These are phyloP conservation scores for Drosophila insularis DNA, from an alignment of 1,140 invertebrate species.

Conservation along the genomic window DNA sequence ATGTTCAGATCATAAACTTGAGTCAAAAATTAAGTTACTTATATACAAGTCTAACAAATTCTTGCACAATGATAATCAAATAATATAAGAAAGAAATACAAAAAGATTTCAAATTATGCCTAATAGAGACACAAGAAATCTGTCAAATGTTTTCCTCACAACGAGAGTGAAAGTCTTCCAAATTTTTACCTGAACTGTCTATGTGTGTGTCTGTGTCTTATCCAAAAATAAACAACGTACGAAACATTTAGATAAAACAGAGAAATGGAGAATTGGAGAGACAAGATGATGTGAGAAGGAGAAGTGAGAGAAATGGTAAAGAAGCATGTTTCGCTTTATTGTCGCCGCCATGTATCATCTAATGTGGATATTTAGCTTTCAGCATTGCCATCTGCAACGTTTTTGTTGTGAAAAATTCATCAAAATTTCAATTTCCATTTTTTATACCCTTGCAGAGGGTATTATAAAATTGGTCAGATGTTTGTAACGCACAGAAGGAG, in stretches of 20 bases:
- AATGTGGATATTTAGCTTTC: slow-evolving; percentile 64
- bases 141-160: slow-evolving; percentile 38
- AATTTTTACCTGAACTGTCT: slow-evolving; percentile 54
- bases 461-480: too few relatives aligned
- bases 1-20: slow-evolving; percentile 63
- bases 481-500: too few relatives aligned
- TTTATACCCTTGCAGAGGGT: too few relatives aligned
- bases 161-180: slow-evolving; percentile 65
- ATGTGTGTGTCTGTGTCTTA: slow-evolving; percentile 13
- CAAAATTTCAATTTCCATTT: slow-evolving; percentile 20
- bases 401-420: slow-evolving; percentile 27
- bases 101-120: background rate
- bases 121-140: slow-evolving; percentile 60
- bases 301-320: slow-evolving; percentile 12
- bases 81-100: background rate
- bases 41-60: slow-evolving; percentile 15
- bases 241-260: slow-evolving; percentile 40
- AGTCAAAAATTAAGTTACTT: slow-evolving; percentile 38
- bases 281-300: slow-evolving; percentile 3
- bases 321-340: slow-evolving; percentile 62
- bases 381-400: slow-evolving; percentile 59
- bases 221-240: slow-evolving; percentile 42
- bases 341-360: slow-evolving; percentile 67
- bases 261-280: slow-evolving; percentile 12
- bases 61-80: slow-evolving; percentile 19